Base-by-base conservation (phyloP, 1,140 invertebrate species). In the Apis florea region DNA sequence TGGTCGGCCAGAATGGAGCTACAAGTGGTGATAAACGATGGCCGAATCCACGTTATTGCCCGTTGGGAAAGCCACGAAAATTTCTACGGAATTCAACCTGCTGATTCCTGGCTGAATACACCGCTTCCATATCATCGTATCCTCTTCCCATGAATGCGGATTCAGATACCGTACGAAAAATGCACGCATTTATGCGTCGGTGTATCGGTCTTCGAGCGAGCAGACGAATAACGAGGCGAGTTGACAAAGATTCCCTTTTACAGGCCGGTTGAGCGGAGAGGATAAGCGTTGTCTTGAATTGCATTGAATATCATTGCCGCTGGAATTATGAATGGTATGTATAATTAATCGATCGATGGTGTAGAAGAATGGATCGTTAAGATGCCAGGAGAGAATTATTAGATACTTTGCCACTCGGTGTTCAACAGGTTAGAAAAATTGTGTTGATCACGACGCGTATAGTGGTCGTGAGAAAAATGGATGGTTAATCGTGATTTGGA, bases 21-120 rank as follows among this genome's bases (percentile, higher is more conserved):
- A 93, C 93, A 93, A 93, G 93, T 93, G 93, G 92, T 93, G 92
- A 93, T 92, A 93, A 93, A 93, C 90, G 93, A 92, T 40, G 91
- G 91, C 90, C 88, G 90, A 92, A 91, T 90, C 89, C 90, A 90
- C 90, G 90, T 91, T 90, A 92, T 91, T 92, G 90, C 89, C 90
- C 91, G 90, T 91, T 90, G 85, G 84, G 77, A 90, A 86, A 90
- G 74, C 72, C 85, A 75, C 77, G 85, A 75, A 86, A 84, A 88
- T 88, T 87, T 78, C 86, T 79, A 68, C 40, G 83, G 86, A 88
- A 83, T 83, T 80, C 84, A 79, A 19, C 77, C 51, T 61, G 68
- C 61, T 56, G 82, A 77, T 64, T 76, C 59, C 59, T 54, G 66
- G 72, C 72, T 64, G 63, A 74, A 68, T 59, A 59, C 5, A 59